phyloP scores from a whole-genome alignment of 2,888 invertebrate genomes.

The Pardosa pseudoannulata region DNA sequence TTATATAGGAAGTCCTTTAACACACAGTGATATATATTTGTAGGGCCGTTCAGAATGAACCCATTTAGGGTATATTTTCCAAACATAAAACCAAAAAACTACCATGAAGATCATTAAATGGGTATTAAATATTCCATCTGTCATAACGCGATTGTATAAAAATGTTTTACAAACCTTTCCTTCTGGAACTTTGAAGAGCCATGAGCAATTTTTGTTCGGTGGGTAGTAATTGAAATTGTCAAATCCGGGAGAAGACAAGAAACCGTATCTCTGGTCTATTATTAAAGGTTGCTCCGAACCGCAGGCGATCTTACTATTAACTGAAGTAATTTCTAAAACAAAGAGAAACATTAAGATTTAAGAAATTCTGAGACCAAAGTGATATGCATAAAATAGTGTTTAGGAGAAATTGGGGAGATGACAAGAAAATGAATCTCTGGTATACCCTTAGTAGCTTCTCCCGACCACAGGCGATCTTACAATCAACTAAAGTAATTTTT shows the following conservation, averaged over 20 bases:
- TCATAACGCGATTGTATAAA: no score
- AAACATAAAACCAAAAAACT: no score
- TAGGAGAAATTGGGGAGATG: conserved; percentile 56
- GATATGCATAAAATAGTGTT: no score
- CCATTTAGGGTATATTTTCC: no score
- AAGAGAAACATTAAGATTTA: no score
- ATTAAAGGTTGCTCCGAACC: conserved; percentile 43
- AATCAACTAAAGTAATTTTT: conserved; percentile 42
- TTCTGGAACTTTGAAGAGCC: conserved; percentile 65
- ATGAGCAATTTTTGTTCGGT: conserved; percentile 64
- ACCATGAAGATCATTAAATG: no score
- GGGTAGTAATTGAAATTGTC: conserved; percentile 69
- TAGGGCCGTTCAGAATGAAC: no score
- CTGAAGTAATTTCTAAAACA: conserved; percentile 26
- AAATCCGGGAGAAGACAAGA: conserved; percentile 54
- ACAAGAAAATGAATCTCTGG: conserved; percentile 48
- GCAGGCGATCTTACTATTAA: conserved; percentile 47
- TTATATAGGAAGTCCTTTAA: no score
- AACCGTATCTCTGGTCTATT: conserved; percentile 49
- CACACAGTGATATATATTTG: no score
- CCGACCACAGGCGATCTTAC: conserved; percentile 43
- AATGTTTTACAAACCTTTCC: conserved; percentile 57
- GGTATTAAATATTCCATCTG: no score
- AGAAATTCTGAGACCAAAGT: no score
- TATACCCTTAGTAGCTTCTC: conserved; percentile 42